Evolutionary conservation across 2,797 vertebrate species (phyloP), one percentile per base, ranked within the genome.

Genomic region (Oreortyx pictus): DNA sequence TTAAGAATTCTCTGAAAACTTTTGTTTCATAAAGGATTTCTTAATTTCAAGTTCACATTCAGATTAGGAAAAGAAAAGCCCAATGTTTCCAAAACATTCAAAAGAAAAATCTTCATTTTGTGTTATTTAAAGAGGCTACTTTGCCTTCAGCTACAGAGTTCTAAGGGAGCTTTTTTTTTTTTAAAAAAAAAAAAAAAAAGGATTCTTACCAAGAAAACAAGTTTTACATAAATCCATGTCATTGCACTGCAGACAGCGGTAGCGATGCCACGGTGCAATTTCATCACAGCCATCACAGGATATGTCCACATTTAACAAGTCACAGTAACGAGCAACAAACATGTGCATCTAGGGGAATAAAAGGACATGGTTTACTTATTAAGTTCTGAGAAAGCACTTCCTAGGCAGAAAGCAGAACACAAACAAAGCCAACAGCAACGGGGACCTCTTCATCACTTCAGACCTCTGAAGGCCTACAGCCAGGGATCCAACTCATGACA

Each of bases 181-280:
- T n/a, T n/a, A n/a, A n/a, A n/a, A n/a, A n/a, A n/a, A n/a, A n/a
- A 35, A 22, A 17, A 31, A 43, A 43, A 2, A 6, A 7, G 29
- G 24, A 44, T 3, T 35, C 98, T 98, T 95, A 99, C 99, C 99
- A 50, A 99, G 98, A 95, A 99, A 99, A 85, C 99, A 99, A 7
- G 99, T 99, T 97, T 99, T 99, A 95, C 99, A 99, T 14, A 99
- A 98, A 92, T 99, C 99, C 99, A 99, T 99, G 86, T 99, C 99
- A 29, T 98, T 99, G 96, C 99, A 99, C 84, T 99, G 99, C 92
- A 99, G 97, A 72, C 99, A 99, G 84, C 99, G 97, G 97, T 99
- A 99, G 47, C 99, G 99, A 85, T 99, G 99, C 98, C 98, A 99
- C 0, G 99, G 99, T 0, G 99, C 99, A 49, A 99, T 99, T 84